Base-by-base conservation (phyloP, 2,113 vertebrate species). In the Pheucticus melanocephalus region DNA sequence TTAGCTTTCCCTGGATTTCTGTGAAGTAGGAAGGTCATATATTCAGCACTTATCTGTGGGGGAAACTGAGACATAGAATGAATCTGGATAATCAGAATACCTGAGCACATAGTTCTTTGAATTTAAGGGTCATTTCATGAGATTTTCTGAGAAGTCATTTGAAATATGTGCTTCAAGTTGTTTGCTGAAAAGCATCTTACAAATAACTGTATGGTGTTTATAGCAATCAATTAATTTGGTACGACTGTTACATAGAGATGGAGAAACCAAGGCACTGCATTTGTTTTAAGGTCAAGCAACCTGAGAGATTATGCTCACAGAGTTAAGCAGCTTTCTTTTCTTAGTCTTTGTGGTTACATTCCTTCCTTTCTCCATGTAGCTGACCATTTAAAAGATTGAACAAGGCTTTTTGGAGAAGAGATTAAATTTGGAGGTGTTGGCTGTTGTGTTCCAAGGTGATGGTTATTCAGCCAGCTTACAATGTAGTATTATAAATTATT, bases 401-500 rank as follows among this genome's bases (percentile, higher is more conserved):
- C 77, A 70, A 71, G 48, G 87, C 60, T 79, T 50, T 95, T 96
- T 91, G 85, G 90, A 93, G 86, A 96, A 82, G 90, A 91, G 79
- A 92, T 53, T 90, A 71, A 93, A 94, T 84, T 95, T 82, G 71
- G 78, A 93, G 82, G 90, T 93, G 86, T 35, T 76, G 57, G 40
- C 92, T 79, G 47, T 68, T 88, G 44, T 86, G n/a, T 97, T 98
- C 96, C 77, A 87, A 51, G 83, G 90, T 94, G 91, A 76, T 75
- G 44, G 56, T 90, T 89, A 56, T 86, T 93, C 92, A 76, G 82
- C 54, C 86, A 94, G 94, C 87, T 97, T 96, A 96, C 91, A 28
- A 88, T 97, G 96, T 97, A 96, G 95, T 64, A 7, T 91, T 97
- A 95, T 98, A 95, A 98, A 97, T 97, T 94, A 97, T 97, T 95